Evolutionary conservation across 2,888 invertebrate genomes (phyloP), one percentile per base, ranked within the genome.

Genomic region (Emmelina monodactyla): DNA sequence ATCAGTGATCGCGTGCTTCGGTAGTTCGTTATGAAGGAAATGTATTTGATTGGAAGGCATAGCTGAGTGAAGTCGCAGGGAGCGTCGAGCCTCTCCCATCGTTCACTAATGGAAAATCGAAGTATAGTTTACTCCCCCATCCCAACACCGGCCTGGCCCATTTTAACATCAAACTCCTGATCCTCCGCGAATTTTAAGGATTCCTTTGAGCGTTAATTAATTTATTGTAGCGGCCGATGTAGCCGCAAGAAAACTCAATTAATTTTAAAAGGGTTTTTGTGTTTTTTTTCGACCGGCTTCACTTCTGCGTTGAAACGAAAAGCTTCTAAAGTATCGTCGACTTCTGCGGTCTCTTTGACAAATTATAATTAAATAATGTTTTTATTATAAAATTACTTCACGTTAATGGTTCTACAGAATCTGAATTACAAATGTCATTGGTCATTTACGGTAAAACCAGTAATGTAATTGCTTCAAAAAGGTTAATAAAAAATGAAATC

Each of bases 191-290:
- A 76, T 76, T 76, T 76, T 75, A 70, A 73, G 68, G 72, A 75
- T 75, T 76, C 73, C 69, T 76, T 60, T 57, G 58, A 75, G 73
- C 78, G 73, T 72, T 78, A 76, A 78, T 79, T 76, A 78, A 78
- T 79, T 78, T 75, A 76, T 75, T 76, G 73, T 73, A 75, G 66
- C 66, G 55, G 60, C 56, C 66, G 63, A 70, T 73, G 73, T 76
- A 69, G 69, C 76, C 72, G 63, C 76, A 76, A 76, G 76, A 76
- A 78, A 78, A 79, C 76, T 78, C 79, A 79, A 78, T 79, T 79
- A 78, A 79, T 78, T 76, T 76, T 79, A 73, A 79, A 79, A 79
- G 78, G 78, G 79, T 76, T 79, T 76, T 78, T 76, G 68, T 78
- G 76, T 71, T 73, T 75, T 75, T 71, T 72, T 62, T 58, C 55